Evolutionary conservation across 2,888 invertebrate genomes (phyloP).

Genomic region (Hirtodrosophila cameraria): DNA sequence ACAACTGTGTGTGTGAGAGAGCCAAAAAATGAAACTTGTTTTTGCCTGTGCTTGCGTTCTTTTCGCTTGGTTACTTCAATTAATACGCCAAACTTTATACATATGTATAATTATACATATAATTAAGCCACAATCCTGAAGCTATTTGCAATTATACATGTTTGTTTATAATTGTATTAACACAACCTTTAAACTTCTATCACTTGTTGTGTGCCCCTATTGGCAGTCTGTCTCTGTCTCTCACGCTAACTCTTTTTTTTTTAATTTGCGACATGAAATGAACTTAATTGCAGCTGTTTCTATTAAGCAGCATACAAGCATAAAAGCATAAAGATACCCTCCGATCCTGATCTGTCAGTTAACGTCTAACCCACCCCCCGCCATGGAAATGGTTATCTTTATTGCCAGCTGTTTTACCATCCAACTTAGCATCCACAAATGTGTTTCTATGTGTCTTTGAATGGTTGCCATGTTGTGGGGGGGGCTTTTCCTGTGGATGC

Average conservation of each 20-base stretch:
- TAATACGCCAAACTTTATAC: slow-evolving; percentile 51
- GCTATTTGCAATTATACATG: too few species aligned
- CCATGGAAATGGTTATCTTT: slow-evolving; percentile 17
- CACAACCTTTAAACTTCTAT: slow-evolving; percentile 31
- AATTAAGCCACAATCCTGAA: slow-evolving; percentile 8
- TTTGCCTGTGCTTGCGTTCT: slow-evolving; percentile 62
- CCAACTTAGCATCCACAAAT: slow-evolving; percentile 58
- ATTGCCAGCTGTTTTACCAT: slow-evolving; percentile 67
- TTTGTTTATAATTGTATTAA: slow-evolving; percentile 1
- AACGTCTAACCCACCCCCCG: slow-evolving; percentile 3
- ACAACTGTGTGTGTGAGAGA: slow-evolving; percentile 20
- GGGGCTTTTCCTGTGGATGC: slow-evolving; percentile 51
- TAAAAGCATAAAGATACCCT: slow-evolving; percentile 20
- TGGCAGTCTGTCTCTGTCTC: slow-evolving; percentile 8
- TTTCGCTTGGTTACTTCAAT: slow-evolving; percentile 68
- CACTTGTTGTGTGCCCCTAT: slow-evolving; percentile 58
- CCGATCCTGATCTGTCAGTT: too few species aligned
- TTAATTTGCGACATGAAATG: slow-evolving; percentile 6
- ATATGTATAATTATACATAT: background rate
- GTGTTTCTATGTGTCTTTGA: slow-evolving; percentile 50
- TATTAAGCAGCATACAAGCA: slow-evolving; percentile 10
- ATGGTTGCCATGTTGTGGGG: slow-evolving; percentile 34
- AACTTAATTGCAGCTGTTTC: slow-evolving; percentile 59
- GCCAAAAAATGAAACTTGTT: slow-evolving; percentile 53
- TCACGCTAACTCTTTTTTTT: slow-evolving; percentile 25